A percentile compares a stretch with the other conserved stretches of the same genome.
phyloP scores from a whole-genome alignment of 2,888 invertebrate species.

The Dyspetes luteomarginatus region DNA sequence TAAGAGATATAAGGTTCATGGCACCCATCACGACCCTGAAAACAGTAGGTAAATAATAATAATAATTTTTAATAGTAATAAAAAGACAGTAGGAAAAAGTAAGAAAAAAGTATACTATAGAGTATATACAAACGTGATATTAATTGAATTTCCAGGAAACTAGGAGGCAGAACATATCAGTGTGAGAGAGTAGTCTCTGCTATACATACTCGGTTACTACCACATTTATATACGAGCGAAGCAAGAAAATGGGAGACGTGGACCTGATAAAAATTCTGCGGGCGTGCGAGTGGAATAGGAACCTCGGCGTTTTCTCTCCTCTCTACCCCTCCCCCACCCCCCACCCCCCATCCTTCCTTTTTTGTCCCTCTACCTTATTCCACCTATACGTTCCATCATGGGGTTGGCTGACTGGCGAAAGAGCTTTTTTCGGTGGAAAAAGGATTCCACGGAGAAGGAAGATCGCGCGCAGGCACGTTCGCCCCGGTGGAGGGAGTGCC shows the following conservation, averaged over 20 bases:
- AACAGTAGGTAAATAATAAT: too few species aligned
- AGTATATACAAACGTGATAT: constrained; percentile 56
- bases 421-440: constrained; percentile 60
- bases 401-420: constrained; percentile 61
- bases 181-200: constrained; percentile 21
- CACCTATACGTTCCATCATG: constrained; percentile 41
- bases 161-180: constrained; percentile 24
- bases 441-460: constrained; percentile 61
- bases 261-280: constrained; percentile 64
- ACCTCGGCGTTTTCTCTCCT: constrained; percentile 29
- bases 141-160: constrained; percentile 62
- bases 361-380: constrained; percentile 19
- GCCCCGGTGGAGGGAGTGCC: constrained; percentile 58
- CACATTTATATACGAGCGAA: constrained; percentile 27
- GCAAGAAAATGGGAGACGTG: constrained; percentile 47
- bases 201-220: constrained; percentile 28
- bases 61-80: constrained; percentile 4
- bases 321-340: background rate
- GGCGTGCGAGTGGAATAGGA: constrained; percentile 63
- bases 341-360: constrained; percentile 9
- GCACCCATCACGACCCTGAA: too few species aligned
- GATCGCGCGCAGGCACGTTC: constrained; percentile 66
- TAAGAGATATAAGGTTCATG: too few species aligned
- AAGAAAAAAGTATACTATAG: constrained; percentile 18
- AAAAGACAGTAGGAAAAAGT: background rate